Evolutionary conservation across 2,888 invertebrate genomes (phyloP).

Genomic region (Pollenia amentaria): DNA sequence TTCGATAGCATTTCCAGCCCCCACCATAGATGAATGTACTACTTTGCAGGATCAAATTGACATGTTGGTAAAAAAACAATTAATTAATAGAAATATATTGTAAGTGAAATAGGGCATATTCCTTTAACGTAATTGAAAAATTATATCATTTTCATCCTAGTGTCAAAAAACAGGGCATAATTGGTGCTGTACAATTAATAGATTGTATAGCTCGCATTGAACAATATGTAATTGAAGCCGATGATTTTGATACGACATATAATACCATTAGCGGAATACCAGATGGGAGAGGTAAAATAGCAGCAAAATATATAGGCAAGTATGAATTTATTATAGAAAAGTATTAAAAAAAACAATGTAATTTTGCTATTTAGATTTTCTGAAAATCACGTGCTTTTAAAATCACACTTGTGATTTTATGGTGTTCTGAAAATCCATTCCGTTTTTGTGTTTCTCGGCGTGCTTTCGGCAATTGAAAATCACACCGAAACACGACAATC

Average conservation of each 20-base stretch:
- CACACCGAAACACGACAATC: no score
- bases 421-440: no score
- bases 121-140: not conserved
- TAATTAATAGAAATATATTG: slow-evolving; percentile 88
- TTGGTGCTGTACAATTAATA: slow-evolving; percentile 90
- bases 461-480: no score
- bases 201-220: slow-evolving; percentile 88
- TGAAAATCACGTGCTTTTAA: no score
- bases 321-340: not conserved
- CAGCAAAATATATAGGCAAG: slow-evolving; percentile 86
- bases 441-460: no score
- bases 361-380: no score
- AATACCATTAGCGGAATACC: slow-evolving; percentile 85
- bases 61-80: slow-evolving; percentile 93
- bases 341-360: not conserved
- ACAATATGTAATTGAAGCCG: slow-evolving; percentile 80
- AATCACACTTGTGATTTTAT: no score
- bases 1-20: slow-evolving; percentile 88
- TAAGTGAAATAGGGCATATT: slow-evolving; percentile 77
- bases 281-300: slow-evolving; percentile 87
- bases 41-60: slow-evolving; percentile 93
- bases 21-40: slow-evolving; percentile 86
- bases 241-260: slow-evolving; percentile 85
- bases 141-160: slow-evolving; percentile 83
- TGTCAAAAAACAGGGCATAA: slow-evolving; percentile 90